A percentile compares a stretch with the other conserved stretches of the same genome.
phyloP scores from a whole-genome alignment of 2,113 vertebrate species.

The Aleadryas rufinucha region DNA sequence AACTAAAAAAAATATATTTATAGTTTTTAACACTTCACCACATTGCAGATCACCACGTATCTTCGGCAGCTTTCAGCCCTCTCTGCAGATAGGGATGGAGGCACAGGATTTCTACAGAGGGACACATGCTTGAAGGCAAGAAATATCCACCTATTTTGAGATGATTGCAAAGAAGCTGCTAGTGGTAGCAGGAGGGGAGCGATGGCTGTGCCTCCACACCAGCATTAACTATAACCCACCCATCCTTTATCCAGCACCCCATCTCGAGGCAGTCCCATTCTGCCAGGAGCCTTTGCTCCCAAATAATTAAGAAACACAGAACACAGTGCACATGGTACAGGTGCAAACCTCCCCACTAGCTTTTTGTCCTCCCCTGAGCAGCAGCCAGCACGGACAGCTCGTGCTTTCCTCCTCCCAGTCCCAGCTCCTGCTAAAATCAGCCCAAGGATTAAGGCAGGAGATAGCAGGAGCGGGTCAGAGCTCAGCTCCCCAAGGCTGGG shows the following conservation, averaged over 20 bases:
- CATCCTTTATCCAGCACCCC: neutral
- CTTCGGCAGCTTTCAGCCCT: neutral
- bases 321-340: accelerated
- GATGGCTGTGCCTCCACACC: neutral
- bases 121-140: neutral
- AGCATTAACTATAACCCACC: neutral
- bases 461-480: neutral
- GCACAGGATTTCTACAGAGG: neutral
- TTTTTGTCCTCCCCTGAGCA: neutral
- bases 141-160: neutral
- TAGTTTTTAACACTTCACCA: neutral
- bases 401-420: neutral
- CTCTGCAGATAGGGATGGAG: neutral
- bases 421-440: neutral
- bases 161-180: neutral
- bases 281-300: neutral
- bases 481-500: too few species aligned
- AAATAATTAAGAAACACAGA: neutral
- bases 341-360: neutral
- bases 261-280: neutral
- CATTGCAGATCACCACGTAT: neutral
- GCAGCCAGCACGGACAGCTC: neutral
- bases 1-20: neutral
- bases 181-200: neutral
- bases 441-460: accelerated